Evolutionary conservation across 2,113 vertebrate genomes (phyloP).

Genomic region (Pagrus major): DNA sequence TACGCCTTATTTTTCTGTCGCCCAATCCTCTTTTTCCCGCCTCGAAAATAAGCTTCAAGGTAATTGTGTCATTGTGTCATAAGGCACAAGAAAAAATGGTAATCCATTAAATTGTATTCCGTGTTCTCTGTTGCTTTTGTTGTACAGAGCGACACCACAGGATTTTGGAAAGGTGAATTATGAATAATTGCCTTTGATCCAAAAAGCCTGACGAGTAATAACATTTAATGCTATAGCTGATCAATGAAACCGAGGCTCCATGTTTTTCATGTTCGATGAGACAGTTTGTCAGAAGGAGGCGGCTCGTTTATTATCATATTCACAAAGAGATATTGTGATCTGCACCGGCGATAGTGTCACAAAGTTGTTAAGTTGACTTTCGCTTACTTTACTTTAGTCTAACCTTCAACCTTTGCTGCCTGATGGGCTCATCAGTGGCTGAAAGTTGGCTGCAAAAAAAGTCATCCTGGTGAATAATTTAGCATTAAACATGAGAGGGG

Average conservation of each 20-base stretch:
- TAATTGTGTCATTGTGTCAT: slow-evolving; percentile 77
- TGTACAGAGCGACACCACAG: slow-evolving; percentile 45
- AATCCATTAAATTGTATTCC: slow-evolving; percentile 80
- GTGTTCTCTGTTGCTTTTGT: slow-evolving; percentile 71
- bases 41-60: slow-evolving; percentile 76
- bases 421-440: neutral
- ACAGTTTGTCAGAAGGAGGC: slow-evolving; percentile 29
- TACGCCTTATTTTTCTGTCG: slow-evolving; percentile 72
- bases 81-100: slow-evolving; percentile 66
- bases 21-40: slow-evolving; percentile 64
- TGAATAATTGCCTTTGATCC: slow-evolving; percentile 78
- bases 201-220: slow-evolving; percentile 69
- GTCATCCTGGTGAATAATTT: slow-evolving; percentile 74
- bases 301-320: slow-evolving; percentile 26
- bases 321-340: slow-evolving; percentile 25
- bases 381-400: slow-evolving; percentile 14
- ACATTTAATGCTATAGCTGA: slow-evolving; percentile 67
- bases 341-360: neutral
- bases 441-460: slow-evolving; percentile 38
- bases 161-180: slow-evolving; percentile 76
- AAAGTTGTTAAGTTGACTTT: slow-evolving; percentile 19
- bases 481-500: slow-evolving; percentile 79
- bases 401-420: slow-evolving; percentile 51
- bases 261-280: slow-evolving; percentile 30
- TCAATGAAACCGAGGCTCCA: slow-evolving; percentile 59